Conservation (phyloP, 2,797 vertebrate genomes). For the Sebastes taczanowskii region DNA sequence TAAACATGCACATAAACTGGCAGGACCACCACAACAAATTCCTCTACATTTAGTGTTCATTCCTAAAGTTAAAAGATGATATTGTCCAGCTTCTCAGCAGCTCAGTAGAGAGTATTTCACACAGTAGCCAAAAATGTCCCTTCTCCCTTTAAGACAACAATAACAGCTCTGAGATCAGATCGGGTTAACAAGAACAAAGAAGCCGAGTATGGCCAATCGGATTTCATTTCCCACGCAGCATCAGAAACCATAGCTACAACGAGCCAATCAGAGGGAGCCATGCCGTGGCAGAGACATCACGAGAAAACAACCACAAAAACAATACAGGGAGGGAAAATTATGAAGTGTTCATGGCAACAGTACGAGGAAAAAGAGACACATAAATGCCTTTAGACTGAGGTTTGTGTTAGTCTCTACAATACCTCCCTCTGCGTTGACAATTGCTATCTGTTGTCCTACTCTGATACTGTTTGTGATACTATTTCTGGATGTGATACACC, state of each 20-base stretch:
- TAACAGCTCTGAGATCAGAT: constrained; percentile 9
- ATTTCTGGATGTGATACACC: not conserved
- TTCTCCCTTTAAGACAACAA: not conserved
- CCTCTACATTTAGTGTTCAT: not conserved
- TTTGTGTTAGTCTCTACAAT: not conserved
- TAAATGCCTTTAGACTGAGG: not conserved
- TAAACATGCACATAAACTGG: not conserved
- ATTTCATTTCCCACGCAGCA: constrained; percentile 34
- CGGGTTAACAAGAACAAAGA: constrained; percentile 54
- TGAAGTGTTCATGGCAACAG: constrained; percentile 6
- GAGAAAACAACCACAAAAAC: not conserved
- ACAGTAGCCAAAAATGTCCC: not conserved
- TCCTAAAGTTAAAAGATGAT: not conserved
- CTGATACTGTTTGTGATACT: not conserved
- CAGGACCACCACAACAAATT: not conserved
- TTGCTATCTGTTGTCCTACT: not conserved
- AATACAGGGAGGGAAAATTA: not conserved
- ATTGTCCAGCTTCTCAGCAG: not conserved
- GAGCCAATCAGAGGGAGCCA: constrained; percentile 13
- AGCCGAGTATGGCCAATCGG: constrained; percentile 23
- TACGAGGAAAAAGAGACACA: not conserved
- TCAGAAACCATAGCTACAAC: constrained; percentile 32
- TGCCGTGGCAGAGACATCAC: not conserved
- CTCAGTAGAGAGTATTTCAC: not conserved
- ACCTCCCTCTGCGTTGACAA: not conserved